Percentiles rank a stretch among this genome's conserved stretches.
Conservation (phyloP, 2,888 invertebrate species). For the Drosophila meridionalis region DNA sequence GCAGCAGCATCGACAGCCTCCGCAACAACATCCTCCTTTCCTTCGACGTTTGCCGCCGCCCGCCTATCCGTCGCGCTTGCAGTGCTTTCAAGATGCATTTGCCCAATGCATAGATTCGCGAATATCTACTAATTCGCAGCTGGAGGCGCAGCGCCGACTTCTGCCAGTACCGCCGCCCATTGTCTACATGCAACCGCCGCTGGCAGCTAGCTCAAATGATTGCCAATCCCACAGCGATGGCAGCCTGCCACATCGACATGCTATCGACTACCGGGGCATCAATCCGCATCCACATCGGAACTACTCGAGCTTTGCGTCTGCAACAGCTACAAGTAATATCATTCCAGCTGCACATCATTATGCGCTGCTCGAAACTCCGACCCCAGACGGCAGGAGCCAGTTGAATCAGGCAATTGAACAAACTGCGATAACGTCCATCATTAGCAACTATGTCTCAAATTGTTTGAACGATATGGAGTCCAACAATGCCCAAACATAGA, state of each 20-base stretch:
- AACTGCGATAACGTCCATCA: conserved; percentile 43
- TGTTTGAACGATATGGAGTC: conserved; percentile 34
- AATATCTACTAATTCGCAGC: not conserved
- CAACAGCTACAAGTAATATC: not conserved
- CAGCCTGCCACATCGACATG: conserved; percentile 25
- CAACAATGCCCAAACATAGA: not conserved
- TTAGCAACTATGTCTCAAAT: conserved; percentile 43
- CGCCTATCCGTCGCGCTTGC: conserved; percentile 31
- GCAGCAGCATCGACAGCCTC: conserved; percentile 16
- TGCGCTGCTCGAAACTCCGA: not conserved
- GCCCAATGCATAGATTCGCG: conserved; percentile 2
- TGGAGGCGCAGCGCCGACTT: not conserved
- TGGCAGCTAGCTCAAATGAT: not conserved
- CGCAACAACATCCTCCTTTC: conserved; percentile 25
- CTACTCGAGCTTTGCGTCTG: not conserved
- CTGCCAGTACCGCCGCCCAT: conserved; percentile 4
- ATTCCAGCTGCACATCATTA: not conserved
- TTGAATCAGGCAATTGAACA: conserved; percentile 32
- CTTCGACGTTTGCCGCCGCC: conserved; percentile 32
- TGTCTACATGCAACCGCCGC: conserved; percentile 1
- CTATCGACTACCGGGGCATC: conserved; percentile 34
- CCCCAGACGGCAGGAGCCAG: not conserved
- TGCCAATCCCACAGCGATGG: not conserved
- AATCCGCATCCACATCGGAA: not conserved
- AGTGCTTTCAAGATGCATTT: conserved; percentile 47